Conservation (phyloP, 2,113 vertebrate genomes). For the Craseonycteris thonglongyai region DNA sequence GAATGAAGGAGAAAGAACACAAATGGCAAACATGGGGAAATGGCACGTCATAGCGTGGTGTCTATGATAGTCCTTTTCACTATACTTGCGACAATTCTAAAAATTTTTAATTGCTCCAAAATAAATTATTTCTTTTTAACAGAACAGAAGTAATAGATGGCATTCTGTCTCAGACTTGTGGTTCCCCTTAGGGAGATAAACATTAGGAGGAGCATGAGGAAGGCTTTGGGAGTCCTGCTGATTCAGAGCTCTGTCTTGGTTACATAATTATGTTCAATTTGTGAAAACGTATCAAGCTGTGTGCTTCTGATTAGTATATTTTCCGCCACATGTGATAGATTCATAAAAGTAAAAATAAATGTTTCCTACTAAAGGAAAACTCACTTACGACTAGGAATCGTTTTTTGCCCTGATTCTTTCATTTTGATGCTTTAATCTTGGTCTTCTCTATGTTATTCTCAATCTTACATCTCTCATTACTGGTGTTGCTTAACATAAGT, state of each 20-base stretch:
- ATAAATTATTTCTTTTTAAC: not conserved
- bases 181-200: not conserved
- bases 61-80: not conserved
- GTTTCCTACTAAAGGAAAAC: not conserved
- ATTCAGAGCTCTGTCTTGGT: not conserved
- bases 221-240: accelerated
- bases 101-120: not conserved
- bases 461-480: not conserved
- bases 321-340: not conserved
- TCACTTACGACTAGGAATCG: not conserved
- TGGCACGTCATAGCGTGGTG: not conserved
- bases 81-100: not conserved
- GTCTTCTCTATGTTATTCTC: not conserved
- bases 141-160: not conserved
- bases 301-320: not conserved
- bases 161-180: not conserved
- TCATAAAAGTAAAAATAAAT: not conserved
- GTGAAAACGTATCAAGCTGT: not conserved
- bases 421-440: not conserved
- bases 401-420: not conserved
- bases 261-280: not conserved
- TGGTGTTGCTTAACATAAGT: not conserved
- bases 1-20: not conserved
- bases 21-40: not conserved
- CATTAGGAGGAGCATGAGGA: accelerated